Evolutionary conservation across 2,113 vertebrate genomes (phyloP).

Genomic region (Eulemur macaco): DNA sequence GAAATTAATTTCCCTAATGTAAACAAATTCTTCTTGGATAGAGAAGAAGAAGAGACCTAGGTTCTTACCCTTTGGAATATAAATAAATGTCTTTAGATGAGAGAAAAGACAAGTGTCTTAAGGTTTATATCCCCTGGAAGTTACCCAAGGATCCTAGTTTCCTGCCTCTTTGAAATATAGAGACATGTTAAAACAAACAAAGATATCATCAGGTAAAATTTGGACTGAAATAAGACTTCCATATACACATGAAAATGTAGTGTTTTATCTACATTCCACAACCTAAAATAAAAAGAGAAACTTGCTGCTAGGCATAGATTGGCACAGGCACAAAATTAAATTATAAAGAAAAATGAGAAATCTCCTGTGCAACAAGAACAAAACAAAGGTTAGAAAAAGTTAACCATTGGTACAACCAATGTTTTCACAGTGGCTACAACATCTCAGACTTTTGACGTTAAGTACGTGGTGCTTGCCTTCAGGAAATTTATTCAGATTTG

Average conservation of each 20-base stretch:
- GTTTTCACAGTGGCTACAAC: background rate
- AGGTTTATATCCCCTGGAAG: background rate
- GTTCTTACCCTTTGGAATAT: background rate
- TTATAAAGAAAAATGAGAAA: background rate
- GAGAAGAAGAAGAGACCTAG: background rate
- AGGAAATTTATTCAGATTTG: background rate
- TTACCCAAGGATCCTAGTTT: background rate
- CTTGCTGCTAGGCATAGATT: background rate
- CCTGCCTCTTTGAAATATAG: background rate
- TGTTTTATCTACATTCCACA: background rate
- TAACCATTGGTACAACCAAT: too few species aligned
- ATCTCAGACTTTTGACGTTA: background rate
- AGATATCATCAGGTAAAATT: background rate
- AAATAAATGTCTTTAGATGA: background rate
- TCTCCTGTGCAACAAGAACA: background rate
- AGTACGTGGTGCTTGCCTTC: background rate
- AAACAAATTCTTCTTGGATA: background rate
- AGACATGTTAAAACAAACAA: background rate
- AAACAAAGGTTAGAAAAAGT: background rate
- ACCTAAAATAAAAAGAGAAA: background rate
- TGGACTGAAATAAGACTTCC: background rate
- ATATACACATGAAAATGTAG: background rate
- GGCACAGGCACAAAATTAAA: background rate
- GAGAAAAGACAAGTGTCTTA: background rate
- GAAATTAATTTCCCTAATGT: background rate